These are phyloP conservation scores for Apamea sordens DNA, from an alignment of 2,888 invertebrate genomes.

Conservation along the genomic window DNA sequence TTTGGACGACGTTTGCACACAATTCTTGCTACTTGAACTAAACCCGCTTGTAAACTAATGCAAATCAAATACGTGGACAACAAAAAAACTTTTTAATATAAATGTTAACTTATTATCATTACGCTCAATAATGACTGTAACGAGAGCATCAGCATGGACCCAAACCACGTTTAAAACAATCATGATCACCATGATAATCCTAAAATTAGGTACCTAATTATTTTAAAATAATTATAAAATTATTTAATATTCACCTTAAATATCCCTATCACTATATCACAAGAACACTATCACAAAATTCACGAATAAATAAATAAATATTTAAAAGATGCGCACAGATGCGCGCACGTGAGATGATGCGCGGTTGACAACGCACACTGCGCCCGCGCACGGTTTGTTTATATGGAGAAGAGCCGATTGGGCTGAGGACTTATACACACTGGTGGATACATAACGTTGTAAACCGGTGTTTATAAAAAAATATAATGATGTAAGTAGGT, in stretches of 20 bases:
- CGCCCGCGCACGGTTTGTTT: conserved; percentile 70
- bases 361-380: conserved; percentile 72
- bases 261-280: conserved; percentile 45
- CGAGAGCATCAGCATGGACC: not conserved
- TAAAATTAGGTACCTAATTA: not conserved
- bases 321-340: conserved; percentile 51
- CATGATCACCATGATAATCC: too few relatives aligned
- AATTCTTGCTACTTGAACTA: not conserved
- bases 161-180: not conserved
- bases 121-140: not conserved
- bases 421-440: conserved; percentile 45
- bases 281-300: conserved; percentile 55
- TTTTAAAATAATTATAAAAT: not conserved
- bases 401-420: conserved; percentile 70
- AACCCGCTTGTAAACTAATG: not conserved
- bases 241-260: conserved; percentile 43
- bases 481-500: too few relatives aligned
- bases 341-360: conserved; percentile 75
- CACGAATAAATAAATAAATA: conserved; percentile 58
- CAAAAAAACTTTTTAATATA: not conserved
- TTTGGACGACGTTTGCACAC: not conserved
- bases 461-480: not conserved
- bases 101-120: not conserved
- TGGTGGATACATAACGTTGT: conserved; percentile 3
- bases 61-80: not conserved